Evolutionary conservation across 2,113 vertebrate species (phyloP).

Genomic region (Calyptommatus sinebrachiatus): DNA sequence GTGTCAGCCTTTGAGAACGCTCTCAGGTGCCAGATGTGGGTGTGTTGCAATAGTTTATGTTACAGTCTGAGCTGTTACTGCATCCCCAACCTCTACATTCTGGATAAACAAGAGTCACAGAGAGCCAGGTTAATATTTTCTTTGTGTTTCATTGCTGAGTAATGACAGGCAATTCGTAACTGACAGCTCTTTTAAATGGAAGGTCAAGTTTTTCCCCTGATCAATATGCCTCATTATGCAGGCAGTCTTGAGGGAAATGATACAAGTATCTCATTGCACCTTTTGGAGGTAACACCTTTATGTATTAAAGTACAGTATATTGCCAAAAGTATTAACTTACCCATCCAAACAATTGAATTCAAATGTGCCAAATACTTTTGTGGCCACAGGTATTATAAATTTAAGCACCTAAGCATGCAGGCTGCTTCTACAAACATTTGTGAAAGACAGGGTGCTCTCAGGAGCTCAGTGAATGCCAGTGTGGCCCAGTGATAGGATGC

Average conservation of each 20-base stretch:
- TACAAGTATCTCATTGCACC: neutral
- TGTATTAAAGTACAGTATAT: too few species aligned
- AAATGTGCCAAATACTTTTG: too few species aligned
- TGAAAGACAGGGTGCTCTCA: too few species aligned
- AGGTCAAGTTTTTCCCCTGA: neutral
- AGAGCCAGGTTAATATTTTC: neutral
- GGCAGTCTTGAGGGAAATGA: neutral
- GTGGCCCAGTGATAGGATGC: too few species aligned
- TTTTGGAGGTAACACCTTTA: too few species aligned
- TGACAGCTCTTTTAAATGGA: neutral
- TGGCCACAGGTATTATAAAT: too few species aligned
- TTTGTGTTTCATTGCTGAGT: neutral
- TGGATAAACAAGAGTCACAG: neutral
- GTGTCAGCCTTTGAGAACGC: accelerated
- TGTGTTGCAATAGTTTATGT: neutral
- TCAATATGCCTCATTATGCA: neutral
- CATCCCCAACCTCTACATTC: neutral
- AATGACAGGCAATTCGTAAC: neutral
- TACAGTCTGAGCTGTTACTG: neutral
- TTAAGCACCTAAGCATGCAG: too few species aligned
- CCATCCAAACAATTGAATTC: too few species aligned
- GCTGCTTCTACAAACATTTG: too few species aligned
- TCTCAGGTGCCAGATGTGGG: accelerated
- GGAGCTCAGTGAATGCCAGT: too few species aligned
- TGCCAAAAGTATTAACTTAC: too few species aligned